phyloP scores from a whole-genome alignment of 2,797 vertebrate species.

The Typhlichthys eigenmanni region DNA sequence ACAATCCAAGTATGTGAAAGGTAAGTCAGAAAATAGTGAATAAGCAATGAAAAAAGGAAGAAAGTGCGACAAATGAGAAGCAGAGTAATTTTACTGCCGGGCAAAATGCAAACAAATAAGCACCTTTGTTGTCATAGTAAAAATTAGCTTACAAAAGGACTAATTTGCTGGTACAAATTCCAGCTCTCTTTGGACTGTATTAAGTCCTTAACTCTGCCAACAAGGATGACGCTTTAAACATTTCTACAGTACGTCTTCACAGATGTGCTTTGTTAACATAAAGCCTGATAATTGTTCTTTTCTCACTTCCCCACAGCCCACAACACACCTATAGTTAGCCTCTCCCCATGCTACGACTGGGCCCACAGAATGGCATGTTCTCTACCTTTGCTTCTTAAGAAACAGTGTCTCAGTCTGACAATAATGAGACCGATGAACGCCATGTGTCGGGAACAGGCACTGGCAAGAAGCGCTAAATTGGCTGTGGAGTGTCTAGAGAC shows the following conservation, averaged over 20 bases:
- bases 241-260: too few relatives aligned
- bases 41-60: neutral
- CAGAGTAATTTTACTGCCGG: neutral
- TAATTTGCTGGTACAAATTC: neutral
- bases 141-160: slow-evolving; percentile 25
- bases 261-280: too few relatives aligned
- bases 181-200: neutral
- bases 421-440: slow-evolving; percentile 71
- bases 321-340: slow-evolving; percentile 14
- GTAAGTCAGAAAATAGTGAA: neutral
- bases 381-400: slow-evolving; percentile 29
- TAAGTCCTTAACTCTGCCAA: too few relatives aligned
- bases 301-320: too few relatives aligned
- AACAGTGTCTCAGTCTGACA: slow-evolving; percentile 52
- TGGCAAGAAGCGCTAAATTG: slow-evolving; percentile 62
- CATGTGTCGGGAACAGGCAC: slow-evolving; percentile 50
- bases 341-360: slow-evolving; percentile 34
- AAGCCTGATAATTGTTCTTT: too few relatives aligned
- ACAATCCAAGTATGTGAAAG: slow-evolving; percentile 8
- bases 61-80: neutral
- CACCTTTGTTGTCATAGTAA: slow-evolving; percentile 14
- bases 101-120: slow-evolving; percentile 38
- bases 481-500: slow-evolving; percentile 44
- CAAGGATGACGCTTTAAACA: too few relatives aligned
- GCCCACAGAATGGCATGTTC: slow-evolving; percentile 23